Evolutionary conservation across 2,113 vertebrate species (phyloP).

Genomic region (Cephalopholis sonnerati): DNA sequence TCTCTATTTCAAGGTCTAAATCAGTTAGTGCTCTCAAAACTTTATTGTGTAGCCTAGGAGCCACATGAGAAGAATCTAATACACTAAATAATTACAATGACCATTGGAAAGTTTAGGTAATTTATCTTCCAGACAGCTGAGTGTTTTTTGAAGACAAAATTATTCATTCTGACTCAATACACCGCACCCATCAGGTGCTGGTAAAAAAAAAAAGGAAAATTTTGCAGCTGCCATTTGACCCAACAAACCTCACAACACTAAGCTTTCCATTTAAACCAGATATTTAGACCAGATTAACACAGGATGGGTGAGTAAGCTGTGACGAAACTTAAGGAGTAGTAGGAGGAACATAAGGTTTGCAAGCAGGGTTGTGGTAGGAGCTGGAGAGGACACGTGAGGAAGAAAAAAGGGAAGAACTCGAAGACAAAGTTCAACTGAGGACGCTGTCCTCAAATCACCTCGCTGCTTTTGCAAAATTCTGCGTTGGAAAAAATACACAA

Average conservation of each 20-base stretch:
- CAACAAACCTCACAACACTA: neutral
- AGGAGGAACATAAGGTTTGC: slow-evolving; percentile 16
- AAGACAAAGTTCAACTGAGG: slow-evolving; percentile 71
- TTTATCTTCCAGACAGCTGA: slow-evolving; percentile 43
- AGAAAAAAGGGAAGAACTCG: slow-evolving; percentile 31
- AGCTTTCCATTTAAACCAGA: neutral
- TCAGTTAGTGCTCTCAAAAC: slow-evolving; percentile 12
- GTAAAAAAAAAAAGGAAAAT: neutral
- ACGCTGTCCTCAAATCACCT: slow-evolving; percentile 68
- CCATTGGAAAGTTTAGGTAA: slow-evolving; percentile 36
- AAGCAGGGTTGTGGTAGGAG: slow-evolving; percentile 28
- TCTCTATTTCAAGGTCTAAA: slow-evolving; percentile 22
- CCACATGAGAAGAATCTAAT: slow-evolving; percentile 33
- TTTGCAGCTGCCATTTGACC: slow-evolving; percentile 37
- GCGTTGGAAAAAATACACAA: slow-evolving; percentile 17
- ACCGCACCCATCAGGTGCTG: slow-evolving; percentile 23
- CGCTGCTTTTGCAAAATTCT: neutral
- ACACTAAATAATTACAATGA: slow-evolving; percentile 33
- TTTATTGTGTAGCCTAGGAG: slow-evolving; percentile 46
- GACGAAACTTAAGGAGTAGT: slow-evolving; percentile 28
- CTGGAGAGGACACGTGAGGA: slow-evolving; percentile 13
- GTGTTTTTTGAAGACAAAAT: slow-evolving; percentile 5
- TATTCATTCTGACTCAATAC: neutral
- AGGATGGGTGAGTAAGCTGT: neutral
- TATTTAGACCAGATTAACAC: neutral